phyloP scores from a whole-genome alignment of 2,113 vertebrate species.

The Eidolon helvum region DNA sequence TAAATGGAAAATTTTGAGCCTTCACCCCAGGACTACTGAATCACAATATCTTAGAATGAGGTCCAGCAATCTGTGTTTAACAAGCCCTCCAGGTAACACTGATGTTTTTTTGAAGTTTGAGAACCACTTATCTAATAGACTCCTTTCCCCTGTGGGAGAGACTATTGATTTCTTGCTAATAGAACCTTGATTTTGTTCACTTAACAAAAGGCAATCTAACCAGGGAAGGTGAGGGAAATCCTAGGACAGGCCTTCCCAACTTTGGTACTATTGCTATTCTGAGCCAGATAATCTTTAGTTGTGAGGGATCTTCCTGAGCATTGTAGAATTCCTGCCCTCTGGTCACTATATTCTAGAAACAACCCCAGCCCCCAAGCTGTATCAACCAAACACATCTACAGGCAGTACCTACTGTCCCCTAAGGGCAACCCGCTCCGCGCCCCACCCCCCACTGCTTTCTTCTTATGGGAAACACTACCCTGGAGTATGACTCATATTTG shows the following conservation, averaged over 20 bases:
- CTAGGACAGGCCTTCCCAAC: not conserved
- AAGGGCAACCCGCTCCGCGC: fast-evolving
- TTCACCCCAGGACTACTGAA: not conserved
- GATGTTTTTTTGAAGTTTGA: not conserved
- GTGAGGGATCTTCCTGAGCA: fast-evolving
- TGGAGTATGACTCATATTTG: not conserved
- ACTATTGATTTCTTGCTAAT: not conserved
- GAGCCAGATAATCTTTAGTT: not conserved
- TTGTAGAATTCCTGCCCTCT: not conserved
- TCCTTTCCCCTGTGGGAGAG: not conserved
- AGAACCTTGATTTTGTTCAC: not conserved
- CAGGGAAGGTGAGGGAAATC: not conserved
- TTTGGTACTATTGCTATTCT: not conserved
- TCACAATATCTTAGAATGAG: not conserved
- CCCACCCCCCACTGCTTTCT: not conserved
- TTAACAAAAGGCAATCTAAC: not conserved
- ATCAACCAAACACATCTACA: not conserved
- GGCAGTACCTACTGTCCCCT: not conserved
- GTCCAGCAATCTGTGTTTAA: not conserved
- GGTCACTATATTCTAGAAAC: not conserved
- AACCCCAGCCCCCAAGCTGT: fast-evolving
- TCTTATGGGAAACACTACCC: not conserved
- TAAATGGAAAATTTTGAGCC: not conserved
- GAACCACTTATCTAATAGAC: not conserved
- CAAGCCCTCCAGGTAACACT: not conserved